These are phyloP conservation scores for Bembecia ichneumoniformis DNA, from an alignment of 2,888 invertebrate species.

Conservation along the genomic window DNA sequence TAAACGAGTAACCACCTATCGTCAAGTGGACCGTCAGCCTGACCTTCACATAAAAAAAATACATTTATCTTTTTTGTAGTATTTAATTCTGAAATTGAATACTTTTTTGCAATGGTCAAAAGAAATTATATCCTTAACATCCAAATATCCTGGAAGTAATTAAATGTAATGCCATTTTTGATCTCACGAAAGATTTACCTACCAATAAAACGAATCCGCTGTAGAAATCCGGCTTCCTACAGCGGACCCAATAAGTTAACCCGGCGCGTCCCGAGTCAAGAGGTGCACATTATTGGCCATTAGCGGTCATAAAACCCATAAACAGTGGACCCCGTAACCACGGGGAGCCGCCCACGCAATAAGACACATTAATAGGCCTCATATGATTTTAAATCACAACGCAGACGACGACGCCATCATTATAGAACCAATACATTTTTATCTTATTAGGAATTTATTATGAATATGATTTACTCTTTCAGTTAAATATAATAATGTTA, in stretches of 20 bases:
- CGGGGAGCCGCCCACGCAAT: constrained; percentile 24
- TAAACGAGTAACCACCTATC: no score
- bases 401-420: not conserved
- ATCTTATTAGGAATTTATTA: not conserved
- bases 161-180: no score
- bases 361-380: constrained; percentile 1
- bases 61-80: no score
- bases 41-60: no score
- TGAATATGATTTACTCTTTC: no score
- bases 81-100: no score
- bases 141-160: no score
- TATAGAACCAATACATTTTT: not conserved
- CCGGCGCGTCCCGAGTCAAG: constrained; percentile 32
- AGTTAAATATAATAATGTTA: no score
- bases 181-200: not conserved
- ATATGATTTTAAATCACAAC: not conserved
- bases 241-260: constrained; percentile 18
- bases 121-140: no score
- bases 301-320: constrained; percentile 42
- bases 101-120: no score
- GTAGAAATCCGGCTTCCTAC: not conserved
- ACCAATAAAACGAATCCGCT: not conserved
- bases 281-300: constrained; percentile 45
- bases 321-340: constrained; percentile 26
- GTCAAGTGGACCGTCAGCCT: no score